Evolutionary conservation across 1,140 invertebrate species (phyloP).

Genomic region (Hylaeus anthracinus): DNA sequence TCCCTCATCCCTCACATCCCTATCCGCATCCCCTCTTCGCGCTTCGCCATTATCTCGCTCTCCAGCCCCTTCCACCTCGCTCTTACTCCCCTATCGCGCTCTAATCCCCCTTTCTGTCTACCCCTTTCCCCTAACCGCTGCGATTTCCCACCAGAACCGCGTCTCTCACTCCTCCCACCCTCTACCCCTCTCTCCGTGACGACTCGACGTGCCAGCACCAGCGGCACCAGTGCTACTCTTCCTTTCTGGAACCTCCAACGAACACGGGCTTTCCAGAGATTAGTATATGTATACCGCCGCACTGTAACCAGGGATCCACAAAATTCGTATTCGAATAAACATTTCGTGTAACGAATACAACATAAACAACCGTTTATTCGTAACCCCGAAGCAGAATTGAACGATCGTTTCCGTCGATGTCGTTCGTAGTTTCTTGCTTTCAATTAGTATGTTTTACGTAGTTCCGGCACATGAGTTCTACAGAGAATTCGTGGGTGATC

Average conservation of each 20-base stretch:
- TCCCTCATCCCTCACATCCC: slow-evolving; percentile 1
- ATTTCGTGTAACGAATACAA: too few relatives aligned
- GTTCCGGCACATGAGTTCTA: too few relatives aligned
- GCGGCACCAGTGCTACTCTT: slow-evolving; percentile 15
- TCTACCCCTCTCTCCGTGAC: slow-evolving; percentile 27
- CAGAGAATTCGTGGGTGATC: too few relatives aligned
- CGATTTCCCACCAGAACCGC: neutral
- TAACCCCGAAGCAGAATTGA: too few relatives aligned
- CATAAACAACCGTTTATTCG: too few relatives aligned
- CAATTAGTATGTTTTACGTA: too few relatives aligned
- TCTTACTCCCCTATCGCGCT: slow-evolving; percentile 26
- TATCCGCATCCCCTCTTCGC: slow-evolving; percentile 13
- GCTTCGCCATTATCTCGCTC: slow-evolving; percentile 45
- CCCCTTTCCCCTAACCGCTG: neutral
- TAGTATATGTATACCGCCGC: slow-evolving; percentile 8
- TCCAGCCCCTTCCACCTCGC: slow-evolving; percentile 1
- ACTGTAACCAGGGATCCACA: neutral
- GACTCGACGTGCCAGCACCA: slow-evolving; percentile 27
- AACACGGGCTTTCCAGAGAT: slow-evolving; percentile 29
- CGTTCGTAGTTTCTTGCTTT: too few relatives aligned
- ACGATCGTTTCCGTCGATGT: too few relatives aligned
- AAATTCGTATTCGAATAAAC: too few relatives aligned
- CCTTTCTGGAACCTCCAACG: slow-evolving; percentile 25
- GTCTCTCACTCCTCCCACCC: neutral
- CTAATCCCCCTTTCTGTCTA: neutral